Percentiles rank a stretch among this genome's conserved stretches.
These are phyloP conservation scores for Myrmecobius fasciatus DNA, from an alignment of 2,113 vertebrate genomes.

Conservation along the genomic window DNA sequence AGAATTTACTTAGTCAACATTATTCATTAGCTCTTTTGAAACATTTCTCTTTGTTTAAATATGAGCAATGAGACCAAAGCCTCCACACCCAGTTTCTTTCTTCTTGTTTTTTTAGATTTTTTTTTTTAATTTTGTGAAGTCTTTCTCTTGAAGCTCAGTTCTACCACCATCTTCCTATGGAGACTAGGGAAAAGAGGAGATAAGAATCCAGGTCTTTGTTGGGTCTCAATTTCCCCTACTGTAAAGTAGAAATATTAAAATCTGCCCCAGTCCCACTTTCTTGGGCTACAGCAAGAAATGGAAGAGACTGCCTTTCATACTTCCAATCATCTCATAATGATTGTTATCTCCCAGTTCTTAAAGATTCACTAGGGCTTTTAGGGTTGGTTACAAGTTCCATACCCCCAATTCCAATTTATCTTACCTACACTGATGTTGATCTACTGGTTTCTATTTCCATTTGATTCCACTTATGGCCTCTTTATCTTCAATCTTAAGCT, in stretches of 20 bases:
- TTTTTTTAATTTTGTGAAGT: neutral
- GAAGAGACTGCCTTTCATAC: neutral
- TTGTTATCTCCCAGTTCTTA: neutral
- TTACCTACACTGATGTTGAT: neutral
- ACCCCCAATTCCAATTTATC: neutral
- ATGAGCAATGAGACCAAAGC: neutral
- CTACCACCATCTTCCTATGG: neutral
- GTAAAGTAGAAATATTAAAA: neutral
- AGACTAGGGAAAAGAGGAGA: neutral
- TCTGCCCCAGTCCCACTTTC: neutral
- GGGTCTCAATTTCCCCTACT: slow-evolving; percentile 6
- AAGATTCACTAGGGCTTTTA: neutral
- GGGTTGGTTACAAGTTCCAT: neutral
- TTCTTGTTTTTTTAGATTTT: neutral
- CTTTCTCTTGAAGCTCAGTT: neutral
- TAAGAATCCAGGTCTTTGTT: neutral
- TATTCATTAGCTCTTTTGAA: neutral
- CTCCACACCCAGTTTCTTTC: neutral
- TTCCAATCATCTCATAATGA: neutral
- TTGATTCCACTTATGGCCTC: neutral
- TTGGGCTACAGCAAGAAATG: neutral
- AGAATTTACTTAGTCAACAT: neutral
- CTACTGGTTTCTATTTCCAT: neutral
- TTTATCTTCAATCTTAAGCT: neutral
- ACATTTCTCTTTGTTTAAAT: neutral